Evolutionary conservation across 2,797 vertebrate species (phyloP).

Genomic region (Erpetoichthys calabaricus): DNA sequence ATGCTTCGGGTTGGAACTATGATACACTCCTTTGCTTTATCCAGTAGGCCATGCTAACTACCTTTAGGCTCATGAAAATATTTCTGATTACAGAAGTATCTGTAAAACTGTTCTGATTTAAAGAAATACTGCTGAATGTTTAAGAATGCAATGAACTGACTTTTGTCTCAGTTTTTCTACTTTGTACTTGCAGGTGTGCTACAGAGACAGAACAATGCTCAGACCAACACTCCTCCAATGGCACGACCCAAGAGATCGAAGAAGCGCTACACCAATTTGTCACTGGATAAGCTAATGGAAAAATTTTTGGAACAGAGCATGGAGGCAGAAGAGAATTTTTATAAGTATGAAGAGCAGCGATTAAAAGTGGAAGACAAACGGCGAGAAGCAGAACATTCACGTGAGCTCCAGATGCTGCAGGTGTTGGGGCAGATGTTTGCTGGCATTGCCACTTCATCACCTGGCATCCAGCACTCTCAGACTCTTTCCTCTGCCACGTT

Average conservation of each 20-base stretch:
- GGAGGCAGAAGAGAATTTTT: slow-evolving; percentile 74
- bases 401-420: slow-evolving; percentile 79
- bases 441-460: slow-evolving; percentile 38
- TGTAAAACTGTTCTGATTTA: neutral
- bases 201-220: slow-evolving; percentile 41
- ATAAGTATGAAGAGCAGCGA: slow-evolving; percentile 70
- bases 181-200: slow-evolving; percentile 25
- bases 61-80: too few species aligned
- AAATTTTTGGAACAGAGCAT: slow-evolving; percentile 77
- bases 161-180: neutral
- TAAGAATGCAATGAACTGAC: neutral
- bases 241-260: slow-evolving; percentile 53
- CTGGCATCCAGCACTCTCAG: slow-evolving; percentile 33
- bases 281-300: slow-evolving; percentile 79
- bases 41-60: too few species aligned
- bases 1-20: too few species aligned
- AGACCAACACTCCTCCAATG: slow-evolving; percentile 37
- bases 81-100: too few species aligned
- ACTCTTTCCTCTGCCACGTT: slow-evolving; percentile 33
- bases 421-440: slow-evolving; percentile 82
- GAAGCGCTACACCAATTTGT: slow-evolving; percentile 61
- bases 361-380: slow-evolving; percentile 70
- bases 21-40: too few species aligned
- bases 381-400: slow-evolving; percentile 61
- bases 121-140: neutral